A percentile compares a stretch with the other conserved stretches of the same genome.
phyloP scores from a whole-genome alignment of 2,797 vertebrate species.

The Thunnus albacares region DNA sequence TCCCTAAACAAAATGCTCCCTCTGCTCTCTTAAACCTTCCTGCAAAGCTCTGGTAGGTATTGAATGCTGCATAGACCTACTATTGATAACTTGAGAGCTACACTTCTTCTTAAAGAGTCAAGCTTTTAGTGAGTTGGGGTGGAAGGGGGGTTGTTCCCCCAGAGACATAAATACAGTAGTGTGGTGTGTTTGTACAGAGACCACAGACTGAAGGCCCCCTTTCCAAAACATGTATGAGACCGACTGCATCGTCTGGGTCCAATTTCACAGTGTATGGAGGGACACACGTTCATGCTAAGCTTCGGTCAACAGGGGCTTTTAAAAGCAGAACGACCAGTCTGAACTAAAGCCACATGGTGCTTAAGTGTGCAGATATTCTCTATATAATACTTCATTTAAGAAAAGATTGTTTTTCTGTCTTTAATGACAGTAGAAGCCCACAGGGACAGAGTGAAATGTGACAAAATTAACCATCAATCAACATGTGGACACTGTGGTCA shows the following conservation, averaged over 20 bases:
- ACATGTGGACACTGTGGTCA: no score
- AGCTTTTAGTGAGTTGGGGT: slow-evolving; percentile 29
- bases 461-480: no score
- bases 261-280: slow-evolving; percentile 33
- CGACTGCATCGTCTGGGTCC: slow-evolving; percentile 54
- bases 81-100: slow-evolving; percentile 67
- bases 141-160: slow-evolving; percentile 14
- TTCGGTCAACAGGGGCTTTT: slow-evolving; percentile 17
- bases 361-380: background rate
- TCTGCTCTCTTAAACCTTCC: slow-evolving; percentile 23
- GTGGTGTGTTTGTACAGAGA: slow-evolving; percentile 73
- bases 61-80: slow-evolving; percentile 60
- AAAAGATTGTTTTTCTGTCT: background rate
- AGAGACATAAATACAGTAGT: slow-evolving; percentile 72
- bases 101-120: slow-evolving; percentile 7
- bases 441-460: no score
- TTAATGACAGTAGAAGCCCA: no score
- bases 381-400: background rate
- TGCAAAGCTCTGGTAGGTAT: slow-evolving; percentile 7
- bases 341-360: background rate
- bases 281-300: slow-evolving; percentile 29
- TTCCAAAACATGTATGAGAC: slow-evolving; percentile 70
- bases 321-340: background rate
- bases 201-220: slow-evolving; percentile 49
- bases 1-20: background rate